A percentile compares a stretch with the other conserved stretches of the same genome.
Conservation (phyloP, 30 jellyfish, hydroid and myxozoan genomes). For the Chrysaora quinquecirrha region DNA sequence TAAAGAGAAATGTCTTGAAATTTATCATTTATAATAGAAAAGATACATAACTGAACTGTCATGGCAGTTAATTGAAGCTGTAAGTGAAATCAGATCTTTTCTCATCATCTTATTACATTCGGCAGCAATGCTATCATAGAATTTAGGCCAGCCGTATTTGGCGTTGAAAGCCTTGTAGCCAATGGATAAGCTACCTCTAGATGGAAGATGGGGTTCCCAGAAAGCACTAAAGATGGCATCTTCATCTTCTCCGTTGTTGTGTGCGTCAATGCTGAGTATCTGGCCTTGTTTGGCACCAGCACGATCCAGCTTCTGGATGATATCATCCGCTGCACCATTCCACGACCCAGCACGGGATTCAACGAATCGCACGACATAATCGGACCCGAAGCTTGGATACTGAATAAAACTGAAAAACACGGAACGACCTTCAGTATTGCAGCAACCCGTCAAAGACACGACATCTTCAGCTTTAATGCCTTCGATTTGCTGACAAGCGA, state of each 20-base stretch:
- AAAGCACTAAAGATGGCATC: conserved; percentile 38
- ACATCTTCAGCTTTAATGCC: conserved; percentile 9
- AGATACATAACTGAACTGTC: not conserved
- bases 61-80: conserved; percentile 30
- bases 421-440: conserved; percentile 21
- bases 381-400: conserved; percentile 22
- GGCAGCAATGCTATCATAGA: not conserved
- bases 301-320: not conserved
- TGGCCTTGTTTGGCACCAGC: conserved; percentile 34
- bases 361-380: not conserved
- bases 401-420: conserved; percentile 22
- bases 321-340: conserved; percentile 31
- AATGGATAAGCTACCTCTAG: conserved; percentile 22
- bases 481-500: conserved; percentile 5
- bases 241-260: conserved; percentile 31
- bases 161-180: conserved; percentile 19
- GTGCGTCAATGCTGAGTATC: conserved; percentile 33
- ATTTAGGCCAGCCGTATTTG: conserved; percentile 18
- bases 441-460: conserved; percentile 26
- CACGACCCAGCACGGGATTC: conserved; percentile 22
- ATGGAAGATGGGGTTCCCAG: conserved; percentile 18
- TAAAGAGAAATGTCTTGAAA: no score
- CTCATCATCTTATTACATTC: conserved; percentile 20
- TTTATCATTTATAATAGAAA: not conserved
- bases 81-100: conserved; percentile 17